Evolutionary conservation across 2,113 vertebrate species (phyloP), one percentile per base, ranked within the genome.

Genomic region (Oncorhynchus masou): DNA sequence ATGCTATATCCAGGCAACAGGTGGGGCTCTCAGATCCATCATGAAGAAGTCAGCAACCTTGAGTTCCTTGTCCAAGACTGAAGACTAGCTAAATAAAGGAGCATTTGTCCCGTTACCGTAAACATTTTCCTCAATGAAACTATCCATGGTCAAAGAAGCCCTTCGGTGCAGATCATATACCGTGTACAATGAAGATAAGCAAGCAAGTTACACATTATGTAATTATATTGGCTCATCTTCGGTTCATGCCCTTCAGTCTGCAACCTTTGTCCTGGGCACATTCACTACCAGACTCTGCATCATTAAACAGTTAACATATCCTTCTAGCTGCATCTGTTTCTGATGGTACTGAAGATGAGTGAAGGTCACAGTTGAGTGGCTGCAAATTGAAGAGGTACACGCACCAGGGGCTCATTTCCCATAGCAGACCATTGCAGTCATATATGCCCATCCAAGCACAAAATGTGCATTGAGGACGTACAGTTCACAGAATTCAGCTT

Each of bases 1-100:
- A 39, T 76, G 65, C 66, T 68, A 81, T 80, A 81, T 81, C 81
- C 51, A 83, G 74, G 84, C 81, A 79, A 84, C 80, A 86, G 71
- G 71, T 51, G 59, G 79, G 77, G 71, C 71, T 70, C 65, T 81
- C 48, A 59, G 75, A 45, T 73, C 45, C 74, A 68, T 71, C 68
- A 84, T 70, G 54, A 25, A 49, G 70, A 31, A 64, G 51, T 81
- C 72, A 71, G 45, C 71, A 78, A 31, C 25, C 15, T 25, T 29
- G 12, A 64, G 49, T 34, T 74, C 51, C 66, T 74, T 66, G 80
- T 69, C 67, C 65, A 68, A 20, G 29, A 39, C 51, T 64, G 60
- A 51, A 20, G n/a, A 62, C 59, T 54, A 62, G 2, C 3, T 22
- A 62, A 20, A 62, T 9, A 62, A 62, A 62, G 64, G 60, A 24